Base-by-base conservation (phyloP, 1,140 invertebrate genomes). In the Argopecten irradians region DNA sequence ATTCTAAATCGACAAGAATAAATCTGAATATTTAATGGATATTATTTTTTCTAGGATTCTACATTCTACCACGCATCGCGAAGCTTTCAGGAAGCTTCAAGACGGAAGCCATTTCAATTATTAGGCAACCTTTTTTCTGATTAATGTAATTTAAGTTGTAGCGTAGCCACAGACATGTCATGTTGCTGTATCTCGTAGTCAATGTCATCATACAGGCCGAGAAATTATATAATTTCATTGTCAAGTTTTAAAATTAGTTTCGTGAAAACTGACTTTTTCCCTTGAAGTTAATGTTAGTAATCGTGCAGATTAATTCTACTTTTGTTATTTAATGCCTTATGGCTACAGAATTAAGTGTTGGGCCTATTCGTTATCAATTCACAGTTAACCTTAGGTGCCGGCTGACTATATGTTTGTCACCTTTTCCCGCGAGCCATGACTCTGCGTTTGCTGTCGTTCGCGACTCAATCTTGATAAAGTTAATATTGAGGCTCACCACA, bases 291-390 rank as follows among this genome's bases (percentile, higher is more conserved):
- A 71, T 71, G 11, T n/a, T 71, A 28, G 55, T 71, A 71, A 71
- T 71, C 55, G 55, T 71, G n/a, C 22, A n/a, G 55, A 71, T n/a
- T 71, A 71, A 71, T 71, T 28, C 55, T 28, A 71, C 2, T n/a
- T 71, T 71, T 71, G 55, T 71, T 71, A 28, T 71, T 71, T 71
- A 71, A 16, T 71, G 55, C 55, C 55, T 71, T 16, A n/a, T 71
- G 55, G 55, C 8, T 22, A 71, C 1, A 71, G 55, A 71, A 28
- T 71, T 71, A 71, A 71, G 55, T 71, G 28, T 71, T 1, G 55
- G 55, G 55, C 55, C 55, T 71, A 71, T 71, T 71, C 55, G 19
- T n/a, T 71, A 71, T 71, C 55, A 71, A 71, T 71, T 71, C 55
- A 71, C n/a, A 5, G 55, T 71, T 71, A 71, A 71, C 55, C 55